Evolutionary conservation across 1,140 invertebrate species (phyloP).

Genomic region (Agrypnia vestita): DNA sequence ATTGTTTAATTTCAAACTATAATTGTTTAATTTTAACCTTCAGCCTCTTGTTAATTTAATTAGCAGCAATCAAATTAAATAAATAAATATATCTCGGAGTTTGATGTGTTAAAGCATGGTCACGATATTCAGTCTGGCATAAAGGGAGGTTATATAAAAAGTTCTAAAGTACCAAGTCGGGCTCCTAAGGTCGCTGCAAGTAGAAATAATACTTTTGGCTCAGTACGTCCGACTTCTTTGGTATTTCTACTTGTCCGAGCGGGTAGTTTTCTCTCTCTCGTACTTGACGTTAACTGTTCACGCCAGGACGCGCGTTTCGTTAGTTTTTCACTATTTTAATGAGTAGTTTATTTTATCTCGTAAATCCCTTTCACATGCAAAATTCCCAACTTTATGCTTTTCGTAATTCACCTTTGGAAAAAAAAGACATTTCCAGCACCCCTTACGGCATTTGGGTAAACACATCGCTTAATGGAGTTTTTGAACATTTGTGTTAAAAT

Average conservation of each 20-base stretch:
- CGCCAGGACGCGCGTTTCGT: conserved; percentile 25
- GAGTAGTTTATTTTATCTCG: conserved; percentile 46
- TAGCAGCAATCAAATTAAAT: no score
- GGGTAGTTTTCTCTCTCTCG: not conserved
- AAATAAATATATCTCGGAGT: no score
- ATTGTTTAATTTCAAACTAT: no score
- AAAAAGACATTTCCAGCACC: not conserved
- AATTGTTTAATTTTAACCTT: no score
- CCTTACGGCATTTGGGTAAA: not conserved
- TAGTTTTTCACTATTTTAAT: conserved; percentile 48
- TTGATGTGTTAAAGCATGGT: no score
- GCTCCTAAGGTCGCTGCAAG: no score
- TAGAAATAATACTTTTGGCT: no score
- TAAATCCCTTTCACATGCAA: conserved; percentile 46
- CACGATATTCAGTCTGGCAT: no score
- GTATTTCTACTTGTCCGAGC: not conserved
- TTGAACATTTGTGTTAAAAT: no score
- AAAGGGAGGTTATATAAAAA: no score
- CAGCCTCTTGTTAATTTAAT: no score
- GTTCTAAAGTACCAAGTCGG: no score
- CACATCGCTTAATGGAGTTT: conserved; percentile 10
- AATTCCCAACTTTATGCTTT: conserved; percentile 36
- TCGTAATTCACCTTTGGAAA: conserved; percentile 30
- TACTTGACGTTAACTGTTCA: conserved; percentile 25
- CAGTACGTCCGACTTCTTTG: not conserved